Conservation (phyloP, 2,888 invertebrate species). For the Tipula vernalis region DNA sequence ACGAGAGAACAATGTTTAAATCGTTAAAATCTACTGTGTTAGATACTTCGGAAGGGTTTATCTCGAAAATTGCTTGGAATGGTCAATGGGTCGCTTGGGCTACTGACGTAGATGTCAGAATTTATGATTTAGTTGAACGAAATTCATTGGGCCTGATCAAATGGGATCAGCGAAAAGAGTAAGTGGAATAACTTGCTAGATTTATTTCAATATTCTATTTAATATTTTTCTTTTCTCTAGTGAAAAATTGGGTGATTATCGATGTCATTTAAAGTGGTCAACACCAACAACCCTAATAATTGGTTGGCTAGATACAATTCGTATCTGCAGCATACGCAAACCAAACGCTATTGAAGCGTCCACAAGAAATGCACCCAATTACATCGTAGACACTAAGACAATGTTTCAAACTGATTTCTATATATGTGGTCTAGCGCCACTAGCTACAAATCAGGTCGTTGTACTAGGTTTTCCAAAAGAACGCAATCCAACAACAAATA, state of each 20-base stretch:
- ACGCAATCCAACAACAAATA: slow-evolving; percentile 48
- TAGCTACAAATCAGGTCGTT: slow-evolving; percentile 61
- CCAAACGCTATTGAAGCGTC: slow-evolving; percentile 57
- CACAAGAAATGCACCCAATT: slow-evolving; percentile 65
- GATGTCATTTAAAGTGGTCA: slow-evolving; percentile 85
- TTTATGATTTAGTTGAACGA: slow-evolving; percentile 74
- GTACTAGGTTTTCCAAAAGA: slow-evolving; percentile 68
- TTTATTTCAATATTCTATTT: too few relatives aligned
- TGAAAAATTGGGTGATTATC: slow-evolving; percentile 39
- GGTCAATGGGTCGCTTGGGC: slow-evolving; percentile 88
- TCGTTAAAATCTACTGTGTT: slow-evolving; percentile 62
- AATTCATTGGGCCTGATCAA: slow-evolving; percentile 80
- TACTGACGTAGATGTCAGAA: slow-evolving; percentile 73
- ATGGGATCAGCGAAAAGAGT: slow-evolving; percentile 48
- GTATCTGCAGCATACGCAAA: slow-evolving; percentile 79
- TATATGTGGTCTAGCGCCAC: slow-evolving; percentile 75
- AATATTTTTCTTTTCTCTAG: slow-evolving; percentile 14
- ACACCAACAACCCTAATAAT: slow-evolving; percentile 75
- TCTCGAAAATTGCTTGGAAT: slow-evolving; percentile 79
- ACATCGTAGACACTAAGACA: slow-evolving; percentile 75
- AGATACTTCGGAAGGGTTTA: slow-evolving; percentile 75
- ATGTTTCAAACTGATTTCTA: slow-evolving; percentile 81
- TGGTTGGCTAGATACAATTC: slow-evolving; percentile 87
- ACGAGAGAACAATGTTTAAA: slow-evolving; percentile 78
- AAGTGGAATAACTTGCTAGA: not conserved